Conservation (phyloP, 2,797 vertebrate genomes). For the Myotis daubentonii region DNA sequence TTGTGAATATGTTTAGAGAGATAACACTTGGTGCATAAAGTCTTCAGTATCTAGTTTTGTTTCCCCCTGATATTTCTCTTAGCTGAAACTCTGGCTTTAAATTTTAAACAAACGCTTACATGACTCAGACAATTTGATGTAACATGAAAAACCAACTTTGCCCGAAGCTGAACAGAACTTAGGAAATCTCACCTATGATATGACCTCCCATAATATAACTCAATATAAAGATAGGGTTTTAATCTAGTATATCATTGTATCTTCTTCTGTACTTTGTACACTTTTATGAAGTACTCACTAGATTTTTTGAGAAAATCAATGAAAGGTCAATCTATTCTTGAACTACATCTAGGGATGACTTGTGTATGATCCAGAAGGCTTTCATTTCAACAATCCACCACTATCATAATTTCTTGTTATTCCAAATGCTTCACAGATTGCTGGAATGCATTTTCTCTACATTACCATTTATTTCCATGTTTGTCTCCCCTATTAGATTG, state of each 20-base stretch:
- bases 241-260: neutral
- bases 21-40: neutral
- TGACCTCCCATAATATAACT: neutral
- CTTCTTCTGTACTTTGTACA: neutral
- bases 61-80: neutral
- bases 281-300: neutral
- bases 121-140: slow-evolving; percentile 39
- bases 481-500: neutral
- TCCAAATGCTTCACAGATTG: neutral
- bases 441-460: neutral
- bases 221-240: neutral
- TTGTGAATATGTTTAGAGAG: neutral
- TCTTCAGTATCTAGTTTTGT: neutral
- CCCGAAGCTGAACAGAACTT: neutral
- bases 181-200: neutral
- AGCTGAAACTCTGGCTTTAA: slow-evolving; percentile 45
- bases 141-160: slow-evolving; percentile 36
- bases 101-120: slow-evolving; percentile 49
- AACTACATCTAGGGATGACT: neutral
- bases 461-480: neutral
- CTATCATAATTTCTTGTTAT: neutral
- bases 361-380: neutral
- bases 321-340: neutral
- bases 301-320: neutral
- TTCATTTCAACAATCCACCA: neutral